These are phyloP conservation scores for Drosophila cyrtoloma DNA, from an alignment of 2,888 invertebrate species.

Conservation along the genomic window DNA sequence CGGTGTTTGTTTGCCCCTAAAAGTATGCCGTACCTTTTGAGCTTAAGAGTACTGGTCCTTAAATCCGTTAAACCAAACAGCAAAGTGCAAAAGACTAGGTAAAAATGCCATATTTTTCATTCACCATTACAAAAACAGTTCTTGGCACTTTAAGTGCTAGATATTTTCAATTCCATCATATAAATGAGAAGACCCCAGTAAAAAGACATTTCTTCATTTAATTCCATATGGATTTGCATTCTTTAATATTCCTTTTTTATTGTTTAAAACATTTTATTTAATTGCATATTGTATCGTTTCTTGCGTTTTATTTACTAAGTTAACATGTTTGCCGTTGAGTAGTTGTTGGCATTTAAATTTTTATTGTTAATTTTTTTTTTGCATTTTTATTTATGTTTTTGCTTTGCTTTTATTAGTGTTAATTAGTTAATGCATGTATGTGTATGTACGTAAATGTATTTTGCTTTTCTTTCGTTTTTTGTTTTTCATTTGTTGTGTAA, in stretches of 20 bases:
- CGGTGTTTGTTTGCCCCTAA: neutral
- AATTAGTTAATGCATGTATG: conserved; percentile 44
- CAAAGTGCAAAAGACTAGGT: neutral
- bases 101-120: neutral
- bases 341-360: conserved; percentile 60
- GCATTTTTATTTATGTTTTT: conserved; percentile 22
- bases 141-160: neutral
- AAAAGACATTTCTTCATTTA: conserved; percentile 42
- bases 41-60: neutral
- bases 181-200: neutral
- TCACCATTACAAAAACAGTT: neutral
- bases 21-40: neutral
- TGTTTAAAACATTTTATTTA: conserved; percentile 72
- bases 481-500: conserved; percentile 11
- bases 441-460: conserved; percentile 35
- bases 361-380: conserved; percentile 43
- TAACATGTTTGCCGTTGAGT: conserved; percentile 69
- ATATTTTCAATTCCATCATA: neutral
- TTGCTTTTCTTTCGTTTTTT: conserved; percentile 27
- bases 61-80: neutral
- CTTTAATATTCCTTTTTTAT: conserved; percentile 51
- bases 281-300: conserved; percentile 64
- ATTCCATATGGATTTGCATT: conserved; percentile 60
- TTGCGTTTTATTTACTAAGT: conserved; percentile 65
- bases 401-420: conserved; percentile 40